These are phyloP conservation scores for Xestia c-nigrum DNA, from an alignment of 2,888 invertebrate species.

Conservation along the genomic window DNA sequence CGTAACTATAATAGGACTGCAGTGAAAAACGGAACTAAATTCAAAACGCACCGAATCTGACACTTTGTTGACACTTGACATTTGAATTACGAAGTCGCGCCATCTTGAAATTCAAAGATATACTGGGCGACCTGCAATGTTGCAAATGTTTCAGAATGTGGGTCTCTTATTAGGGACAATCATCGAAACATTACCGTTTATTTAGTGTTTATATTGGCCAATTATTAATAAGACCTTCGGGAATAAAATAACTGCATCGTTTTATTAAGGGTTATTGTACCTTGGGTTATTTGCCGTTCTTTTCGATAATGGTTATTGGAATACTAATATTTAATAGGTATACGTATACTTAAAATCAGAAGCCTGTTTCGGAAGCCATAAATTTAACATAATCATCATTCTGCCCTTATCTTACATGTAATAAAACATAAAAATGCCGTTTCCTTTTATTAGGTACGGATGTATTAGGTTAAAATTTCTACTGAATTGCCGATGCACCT, in stretches of 20 bases:
- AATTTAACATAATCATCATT: background rate
- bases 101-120: constrained; percentile 10
- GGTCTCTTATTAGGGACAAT: constrained; percentile 64
- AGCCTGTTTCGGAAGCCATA: background rate
- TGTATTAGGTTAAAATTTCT: background rate
- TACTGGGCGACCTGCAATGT: constrained; percentile 26
- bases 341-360: background rate
- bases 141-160: constrained; percentile 51
- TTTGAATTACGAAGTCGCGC: constrained; percentile 14
- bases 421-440: background rate
- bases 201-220: constrained; percentile 44
- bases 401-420: background rate
- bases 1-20: constrained; percentile 7
- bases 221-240: constrained; percentile 61
- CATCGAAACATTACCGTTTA: constrained; percentile 49
- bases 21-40: background rate
- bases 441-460: background rate
- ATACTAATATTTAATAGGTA: background rate
- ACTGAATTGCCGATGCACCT: background rate
- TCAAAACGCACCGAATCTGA: background rate
- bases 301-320: background rate
- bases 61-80: constrained; percentile 15
- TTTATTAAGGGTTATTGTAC: constrained; percentile 13
- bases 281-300: constrained; percentile 10
- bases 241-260: constrained; percentile 30